Evolutionary conservation across 1,140 invertebrate genomes (phyloP).

Genomic region (Lepidurus arcticus): DNA sequence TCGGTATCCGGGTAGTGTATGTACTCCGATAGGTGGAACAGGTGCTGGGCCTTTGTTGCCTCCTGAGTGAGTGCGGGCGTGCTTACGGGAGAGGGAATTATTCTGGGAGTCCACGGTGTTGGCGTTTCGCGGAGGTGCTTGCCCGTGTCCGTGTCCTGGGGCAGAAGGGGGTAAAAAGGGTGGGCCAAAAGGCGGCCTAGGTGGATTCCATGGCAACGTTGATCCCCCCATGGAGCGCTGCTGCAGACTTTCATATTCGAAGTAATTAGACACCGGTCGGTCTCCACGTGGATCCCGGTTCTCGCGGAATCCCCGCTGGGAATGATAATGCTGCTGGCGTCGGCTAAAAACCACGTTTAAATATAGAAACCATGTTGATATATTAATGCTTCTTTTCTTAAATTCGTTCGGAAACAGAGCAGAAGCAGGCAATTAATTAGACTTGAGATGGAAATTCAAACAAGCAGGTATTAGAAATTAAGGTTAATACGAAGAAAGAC

Average conservation of each 20-base stretch:
- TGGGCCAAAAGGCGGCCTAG: background rate
- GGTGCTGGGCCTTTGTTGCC: background rate
- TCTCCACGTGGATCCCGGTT: slow-evolving; percentile 45
- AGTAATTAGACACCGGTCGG: slow-evolving; percentile 70
- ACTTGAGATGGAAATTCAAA: background rate
- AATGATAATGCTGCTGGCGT: slow-evolving; percentile 66
- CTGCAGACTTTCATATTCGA: slow-evolving; percentile 73
- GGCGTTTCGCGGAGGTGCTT: background rate
- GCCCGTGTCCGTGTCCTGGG: background rate
- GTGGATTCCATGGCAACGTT: background rate
- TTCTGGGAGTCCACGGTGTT: background rate
- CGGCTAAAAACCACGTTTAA: slow-evolving; percentile 49
- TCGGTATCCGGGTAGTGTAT: background rate
- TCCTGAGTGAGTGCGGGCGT: background rate
- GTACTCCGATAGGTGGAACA: background rate
- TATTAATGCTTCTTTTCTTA: background rate
- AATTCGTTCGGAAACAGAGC: slow-evolving; percentile 24
- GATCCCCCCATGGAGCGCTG: background rate
- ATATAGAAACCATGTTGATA: slow-evolving; percentile 19
- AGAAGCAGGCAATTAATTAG: slow-evolving; percentile 29
- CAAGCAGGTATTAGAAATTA: background rate
- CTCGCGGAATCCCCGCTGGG: slow-evolving; percentile 58
- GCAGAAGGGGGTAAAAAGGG: background rate
- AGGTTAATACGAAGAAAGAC: background rate
- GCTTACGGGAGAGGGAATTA: background rate